These are phyloP conservation scores for Pocota personata DNA, from an alignment of 2,888 invertebrate species.

Conservation along the genomic window DNA sequence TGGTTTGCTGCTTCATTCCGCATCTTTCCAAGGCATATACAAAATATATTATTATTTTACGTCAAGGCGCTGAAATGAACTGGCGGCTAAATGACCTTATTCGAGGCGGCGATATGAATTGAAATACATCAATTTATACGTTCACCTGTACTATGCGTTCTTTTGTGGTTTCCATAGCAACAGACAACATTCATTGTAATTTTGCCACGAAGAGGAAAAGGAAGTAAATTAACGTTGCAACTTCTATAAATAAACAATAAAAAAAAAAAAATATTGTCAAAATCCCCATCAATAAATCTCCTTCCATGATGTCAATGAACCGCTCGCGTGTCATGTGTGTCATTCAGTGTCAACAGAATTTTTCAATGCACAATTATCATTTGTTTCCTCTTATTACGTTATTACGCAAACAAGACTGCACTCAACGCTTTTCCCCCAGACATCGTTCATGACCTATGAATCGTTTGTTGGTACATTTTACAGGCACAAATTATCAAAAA, in stretches of 20 bases:
- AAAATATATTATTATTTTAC: no score
- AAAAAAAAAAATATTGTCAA: constrained; percentile 1
- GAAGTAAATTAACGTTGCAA: background rate
- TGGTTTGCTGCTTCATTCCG: no score
- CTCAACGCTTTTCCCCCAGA: background rate
- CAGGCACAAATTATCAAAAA: constrained; percentile 8
- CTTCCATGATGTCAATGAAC: constrained; percentile 38
- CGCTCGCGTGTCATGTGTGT: background rate
- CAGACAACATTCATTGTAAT: background rate
- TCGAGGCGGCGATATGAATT: no score
- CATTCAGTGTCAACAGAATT: constrained; percentile 26
- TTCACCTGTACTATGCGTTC: no score
- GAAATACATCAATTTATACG: no score
- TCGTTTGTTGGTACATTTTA: background rate
- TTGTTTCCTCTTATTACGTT: background rate
- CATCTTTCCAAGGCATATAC: no score
- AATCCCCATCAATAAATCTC: constrained; percentile 18
- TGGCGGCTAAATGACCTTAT: no score
- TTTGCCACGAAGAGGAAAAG: constrained; percentile 1
- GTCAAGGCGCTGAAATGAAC: no score
- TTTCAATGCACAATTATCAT: constrained; percentile 8
- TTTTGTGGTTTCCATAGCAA: no score
- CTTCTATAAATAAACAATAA: background rate
- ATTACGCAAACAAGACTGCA: constrained; percentile 26
- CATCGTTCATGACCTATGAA: constrained; percentile 54